These are phyloP conservation scores for Tenthredo amoena DNA, from an alignment of 2,888 invertebrate species.

Conservation along the genomic window DNA sequence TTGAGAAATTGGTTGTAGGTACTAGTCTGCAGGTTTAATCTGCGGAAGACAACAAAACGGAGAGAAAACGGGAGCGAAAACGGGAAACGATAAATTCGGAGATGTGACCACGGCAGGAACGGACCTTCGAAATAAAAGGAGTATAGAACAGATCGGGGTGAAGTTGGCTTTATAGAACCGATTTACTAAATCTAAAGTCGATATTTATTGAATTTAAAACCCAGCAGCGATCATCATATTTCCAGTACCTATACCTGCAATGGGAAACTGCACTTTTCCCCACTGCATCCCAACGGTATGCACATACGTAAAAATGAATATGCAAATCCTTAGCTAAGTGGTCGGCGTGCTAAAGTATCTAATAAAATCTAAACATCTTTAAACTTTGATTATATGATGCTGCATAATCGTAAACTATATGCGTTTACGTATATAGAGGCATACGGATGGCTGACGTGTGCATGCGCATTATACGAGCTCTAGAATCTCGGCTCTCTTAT, in stretches of 20 bases:
- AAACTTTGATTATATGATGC: conserved; percentile 35
- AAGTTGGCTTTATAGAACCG: conserved; percentile 24
- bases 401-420: conserved; percentile 2
- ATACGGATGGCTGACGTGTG: conserved; percentile 25
- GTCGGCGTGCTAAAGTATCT: not conserved
- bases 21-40: not conserved
- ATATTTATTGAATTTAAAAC: conserved; percentile 40
- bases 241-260: not conserved
- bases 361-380: conserved; percentile 10
- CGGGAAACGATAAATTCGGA: not conserved
- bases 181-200: conserved; percentile 38
- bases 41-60: not conserved
- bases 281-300: not conserved
- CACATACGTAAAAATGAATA: conserved; percentile 3
- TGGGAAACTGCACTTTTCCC: not conserved
- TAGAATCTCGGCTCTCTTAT: not conserved
- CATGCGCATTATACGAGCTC: conserved; percentile 12
- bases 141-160: not conserved
- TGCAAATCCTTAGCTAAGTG: conserved; percentile 22
- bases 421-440: not conserved
- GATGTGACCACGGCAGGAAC: conserved; percentile 21
- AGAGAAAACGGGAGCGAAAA: not conserved
- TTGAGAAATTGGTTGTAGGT: not conserved
- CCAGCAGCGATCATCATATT: not conserved
- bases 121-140: conserved; percentile 22